These are phyloP conservation scores for Polypterus bichir DNA, from an alignment of 2,113 vertebrate genomes.

Conservation along the genomic window DNA sequence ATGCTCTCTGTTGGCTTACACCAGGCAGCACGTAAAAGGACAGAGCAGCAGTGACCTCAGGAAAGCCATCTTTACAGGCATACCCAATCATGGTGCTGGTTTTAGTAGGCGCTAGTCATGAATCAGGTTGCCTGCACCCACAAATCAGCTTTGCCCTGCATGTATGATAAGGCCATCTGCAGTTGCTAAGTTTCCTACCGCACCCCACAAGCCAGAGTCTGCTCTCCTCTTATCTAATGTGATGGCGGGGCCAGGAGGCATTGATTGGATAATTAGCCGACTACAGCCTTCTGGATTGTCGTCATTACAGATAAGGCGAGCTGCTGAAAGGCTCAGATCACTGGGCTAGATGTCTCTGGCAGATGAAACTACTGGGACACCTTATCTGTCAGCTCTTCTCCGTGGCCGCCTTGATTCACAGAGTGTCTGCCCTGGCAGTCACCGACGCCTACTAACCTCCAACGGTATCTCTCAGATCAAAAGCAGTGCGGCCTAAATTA, in stretches of 20 bases:
- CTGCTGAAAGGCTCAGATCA: conserved; percentile 1
- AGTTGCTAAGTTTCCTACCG: conserved; percentile 22
- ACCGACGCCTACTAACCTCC: too few species aligned
- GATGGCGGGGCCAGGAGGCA: conserved; percentile 25
- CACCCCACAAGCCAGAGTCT: conserved; percentile 55
- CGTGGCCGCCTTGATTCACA: neutral
- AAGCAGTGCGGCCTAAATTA: too few species aligned
- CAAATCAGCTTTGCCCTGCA: conserved; percentile 25
- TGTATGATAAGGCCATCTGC: conserved; percentile 62
- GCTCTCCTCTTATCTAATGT: conserved; percentile 51
- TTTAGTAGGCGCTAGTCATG: too few species aligned
- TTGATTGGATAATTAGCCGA: conserved; percentile 48
- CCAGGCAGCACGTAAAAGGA: too few species aligned
- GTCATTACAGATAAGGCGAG: neutral
- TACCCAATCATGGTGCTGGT: too few species aligned
- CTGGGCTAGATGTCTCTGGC: neutral
- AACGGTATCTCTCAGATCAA: too few species aligned
- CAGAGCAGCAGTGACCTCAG: too few species aligned
- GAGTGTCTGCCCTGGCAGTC: too few species aligned
- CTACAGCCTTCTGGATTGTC: conserved; percentile 18
- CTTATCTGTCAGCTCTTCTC: neutral
- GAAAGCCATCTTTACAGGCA: too few species aligned
- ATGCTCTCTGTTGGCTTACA: too few species aligned
- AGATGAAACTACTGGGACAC: conserved; percentile 2
- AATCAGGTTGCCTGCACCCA: conserved; percentile 9